Percentiles rank a stretch among this genome's conserved stretches.
phyloP scores from a whole-genome alignment of 2,113 vertebrate genomes.

The Cathartes aura region DNA sequence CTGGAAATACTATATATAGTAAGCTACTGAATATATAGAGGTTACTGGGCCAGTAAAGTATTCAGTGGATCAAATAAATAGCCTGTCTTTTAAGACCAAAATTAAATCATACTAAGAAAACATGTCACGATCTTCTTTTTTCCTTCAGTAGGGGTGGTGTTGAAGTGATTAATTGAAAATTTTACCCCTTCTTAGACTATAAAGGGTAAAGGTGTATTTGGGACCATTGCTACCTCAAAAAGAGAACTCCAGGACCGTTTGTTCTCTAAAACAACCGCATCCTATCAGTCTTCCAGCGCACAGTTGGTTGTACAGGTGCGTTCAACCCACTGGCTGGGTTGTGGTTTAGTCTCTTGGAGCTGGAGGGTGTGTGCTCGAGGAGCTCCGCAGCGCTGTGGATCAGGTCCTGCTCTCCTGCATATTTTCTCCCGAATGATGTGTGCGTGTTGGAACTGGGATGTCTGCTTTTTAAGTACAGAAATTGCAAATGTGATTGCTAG shows the following conservation, averaged over 20 bases:
- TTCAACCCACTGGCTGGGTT: not conserved
- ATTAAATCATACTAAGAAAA: not conserved
- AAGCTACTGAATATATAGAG: not conserved
- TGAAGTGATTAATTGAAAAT: not conserved
- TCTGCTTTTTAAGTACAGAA: not conserved
- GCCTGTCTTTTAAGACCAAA: not conserved
- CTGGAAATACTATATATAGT: not conserved
- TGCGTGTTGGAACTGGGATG: rapidly evolving
- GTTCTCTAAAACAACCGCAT: not conserved
- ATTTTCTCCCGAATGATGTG: not conserved
- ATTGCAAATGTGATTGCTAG: not conserved
- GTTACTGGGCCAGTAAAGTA: not conserved
- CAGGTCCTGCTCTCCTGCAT: not conserved
- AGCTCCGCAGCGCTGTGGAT: not conserved
- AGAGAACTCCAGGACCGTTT: not conserved
- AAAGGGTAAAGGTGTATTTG: not conserved
- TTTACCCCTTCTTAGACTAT: not conserved
- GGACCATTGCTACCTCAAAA: not conserved
- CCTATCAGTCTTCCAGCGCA: not conserved
- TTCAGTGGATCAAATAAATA: not conserved
- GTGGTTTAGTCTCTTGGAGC: not conserved
- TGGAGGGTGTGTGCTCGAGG: not conserved
- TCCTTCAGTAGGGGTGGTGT: not conserved
- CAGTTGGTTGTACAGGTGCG: not conserved
- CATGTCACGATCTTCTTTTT: not conserved